Base-by-base conservation (phyloP, 2,113 vertebrate species). In the Python bivittatus region DNA sequence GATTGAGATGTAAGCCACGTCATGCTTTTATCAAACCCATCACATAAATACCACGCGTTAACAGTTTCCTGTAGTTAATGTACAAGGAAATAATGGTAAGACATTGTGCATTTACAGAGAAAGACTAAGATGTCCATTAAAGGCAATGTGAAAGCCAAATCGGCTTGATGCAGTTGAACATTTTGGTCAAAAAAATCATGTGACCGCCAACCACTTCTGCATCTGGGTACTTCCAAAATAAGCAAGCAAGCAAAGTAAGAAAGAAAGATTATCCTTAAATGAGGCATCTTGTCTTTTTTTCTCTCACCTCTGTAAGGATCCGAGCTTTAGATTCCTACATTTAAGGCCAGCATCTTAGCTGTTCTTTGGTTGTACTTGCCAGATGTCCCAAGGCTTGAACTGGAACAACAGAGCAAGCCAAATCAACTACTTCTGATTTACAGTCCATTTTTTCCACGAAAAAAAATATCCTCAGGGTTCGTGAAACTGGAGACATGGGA, bases 81-180 rank as follows among this genome's bases (percentile, higher is more conserved):
- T 38, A 86, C 23, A 44, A 91, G 8, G 42, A 27, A 53, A 60
- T n/a, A 25, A 33, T 17, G 60, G 85, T 25, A 29, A 3, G 84
- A n/a, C 17, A 15, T 61, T 64, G 42, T 4, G 12, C 22, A 38
- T 53, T n/a, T 84, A 54, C 44, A 25, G 1, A 23, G 42, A 5
- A 29, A 86, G 27, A n/a, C 57, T n/a, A 64, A 42, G n/a, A 68
- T 68, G 84, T 64, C 84, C 58, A 68, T 87, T 60, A 91, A 91
- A 86, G 84, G 44, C 56, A 86, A 91, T 91, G 60, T 87, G 84
- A 38, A 48, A 91, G 42, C 52, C 90, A 91, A 91, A 25, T 10
- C 84, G 27, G 29, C 15, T 86, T 54, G 68, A 56, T 3, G 86
- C 3, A 53, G 20, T 38, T 64, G 1, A 25, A 86, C 44, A 61